Conservation (phyloP, 2,888 invertebrate genomes). For the Volucella inanis region DNA sequence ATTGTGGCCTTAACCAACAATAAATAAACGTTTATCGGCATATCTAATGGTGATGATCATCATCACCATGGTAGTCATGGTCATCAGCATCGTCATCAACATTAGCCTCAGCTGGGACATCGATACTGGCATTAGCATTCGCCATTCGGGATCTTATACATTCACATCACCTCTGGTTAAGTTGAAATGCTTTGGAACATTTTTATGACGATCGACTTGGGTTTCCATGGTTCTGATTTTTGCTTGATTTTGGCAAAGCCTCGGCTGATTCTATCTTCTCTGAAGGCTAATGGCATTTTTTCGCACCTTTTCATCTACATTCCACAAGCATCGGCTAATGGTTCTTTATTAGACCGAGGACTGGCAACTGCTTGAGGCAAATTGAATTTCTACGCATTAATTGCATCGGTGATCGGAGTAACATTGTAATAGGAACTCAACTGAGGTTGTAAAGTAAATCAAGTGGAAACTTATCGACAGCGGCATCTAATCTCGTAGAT, state of each 20-base stretch:
- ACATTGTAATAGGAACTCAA: constrained; percentile 47
- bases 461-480: constrained; percentile 63
- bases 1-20: constrained; percentile 53
- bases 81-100: constrained; percentile 54
- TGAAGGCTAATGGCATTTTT: constrained; percentile 58
- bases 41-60: constrained; percentile 1
- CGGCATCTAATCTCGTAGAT: constrained; percentile 63
- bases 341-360: constrained; percentile 66
- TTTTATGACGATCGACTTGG: constrained; percentile 56
- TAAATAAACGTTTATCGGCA: constrained; percentile 69
- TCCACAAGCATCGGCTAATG: constrained; percentile 63
- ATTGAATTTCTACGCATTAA: constrained; percentile 73
- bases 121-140: neutral
- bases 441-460: constrained; percentile 48
- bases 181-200: constrained; percentile 50
- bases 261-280: constrained; percentile 10
- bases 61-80: too few species aligned
- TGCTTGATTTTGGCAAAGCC: constrained; percentile 11
- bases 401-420: constrained; percentile 55
- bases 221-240: constrained; percentile 48
- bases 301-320: constrained; percentile 64
- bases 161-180: constrained; percentile 60
- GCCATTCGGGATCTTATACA: constrained; percentile 37
- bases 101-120: constrained; percentile 6
- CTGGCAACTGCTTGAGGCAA: constrained; percentile 58